Evolutionary conservation across 2,797 vertebrate genomes (phyloP).

Genomic region (Rhabdophis nuchalis): DNA sequence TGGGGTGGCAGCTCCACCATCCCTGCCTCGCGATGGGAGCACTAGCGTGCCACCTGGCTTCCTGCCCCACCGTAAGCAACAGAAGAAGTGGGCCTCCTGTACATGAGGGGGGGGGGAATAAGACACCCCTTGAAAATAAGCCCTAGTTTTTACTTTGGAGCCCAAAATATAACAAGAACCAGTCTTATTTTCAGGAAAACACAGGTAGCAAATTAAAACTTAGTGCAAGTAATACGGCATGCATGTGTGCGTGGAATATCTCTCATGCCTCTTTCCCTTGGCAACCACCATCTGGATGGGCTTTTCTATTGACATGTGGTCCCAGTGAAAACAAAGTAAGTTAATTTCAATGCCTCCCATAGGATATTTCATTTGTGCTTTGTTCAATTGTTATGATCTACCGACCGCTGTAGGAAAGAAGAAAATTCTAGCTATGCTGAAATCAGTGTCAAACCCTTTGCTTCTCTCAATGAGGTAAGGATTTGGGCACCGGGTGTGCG

Average conservation of each 20-base stretch:
- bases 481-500: background rate
- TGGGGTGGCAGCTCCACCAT: background rate
- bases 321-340: background rate
- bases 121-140: background rate
- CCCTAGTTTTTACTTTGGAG: background rate
- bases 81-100: background rate
- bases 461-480: background rate
- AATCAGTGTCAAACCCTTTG: conserved; percentile 11
- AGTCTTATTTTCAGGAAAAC: background rate
- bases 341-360: background rate
- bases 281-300: background rate
- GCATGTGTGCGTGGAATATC: background rate
- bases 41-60: background rate
- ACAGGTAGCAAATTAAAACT: background rate
- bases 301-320: background rate
- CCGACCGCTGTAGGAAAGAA: background rate
- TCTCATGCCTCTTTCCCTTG: background rate
- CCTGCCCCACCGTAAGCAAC: no score
- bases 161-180: background rate
- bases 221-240: background rate
- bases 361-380: conserved; percentile 7
- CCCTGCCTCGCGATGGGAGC: background rate
- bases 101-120: background rate
- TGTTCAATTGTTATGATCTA: background rate
- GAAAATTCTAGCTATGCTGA: background rate